Evolutionary conservation across 1,140 invertebrate genomes (phyloP).

Genomic region (Bombus soroeensis): DNA sequence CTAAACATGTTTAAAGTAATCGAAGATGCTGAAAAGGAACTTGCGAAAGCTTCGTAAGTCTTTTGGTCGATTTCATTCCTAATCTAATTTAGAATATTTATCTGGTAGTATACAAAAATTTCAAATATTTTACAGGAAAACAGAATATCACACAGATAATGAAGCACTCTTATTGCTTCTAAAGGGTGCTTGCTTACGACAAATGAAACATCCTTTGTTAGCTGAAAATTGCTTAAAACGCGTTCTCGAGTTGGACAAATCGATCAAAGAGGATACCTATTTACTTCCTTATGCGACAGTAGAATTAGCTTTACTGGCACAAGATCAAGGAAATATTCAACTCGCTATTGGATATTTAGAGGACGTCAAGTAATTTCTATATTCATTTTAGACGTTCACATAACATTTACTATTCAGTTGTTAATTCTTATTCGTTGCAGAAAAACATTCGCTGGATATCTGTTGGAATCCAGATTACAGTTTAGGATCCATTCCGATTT

Average conservation of each 20-base stretch:
- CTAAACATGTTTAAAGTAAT: constrained; percentile 89
- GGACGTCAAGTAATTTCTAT: constrained; percentile 89
- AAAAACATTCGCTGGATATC: constrained; percentile 94
- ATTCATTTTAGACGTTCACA: neutral
- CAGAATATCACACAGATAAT: constrained; percentile 90
- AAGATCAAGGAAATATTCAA: constrained; percentile 86
- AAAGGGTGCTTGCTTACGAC: constrained; percentile 92
- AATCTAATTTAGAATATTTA: neutral
- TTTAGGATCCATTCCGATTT: constrained; percentile 94
- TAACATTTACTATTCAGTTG: neutral
- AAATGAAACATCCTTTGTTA: constrained; percentile 88
- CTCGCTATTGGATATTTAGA: constrained; percentile 90
- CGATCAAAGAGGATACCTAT: constrained; percentile 92
- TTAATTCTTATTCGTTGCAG: constrained; percentile 79
- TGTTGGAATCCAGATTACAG: constrained; percentile 94
- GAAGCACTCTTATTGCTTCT: constrained; percentile 89
- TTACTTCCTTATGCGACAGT: constrained; percentile 93
- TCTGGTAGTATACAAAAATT: neutral
- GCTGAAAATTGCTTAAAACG: constrained; percentile 90
- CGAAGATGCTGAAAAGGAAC: constrained; percentile 84
- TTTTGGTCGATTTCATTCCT: constrained; percentile 18
- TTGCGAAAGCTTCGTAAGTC: constrained; percentile 75
- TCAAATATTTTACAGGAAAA: constrained; percentile 75
- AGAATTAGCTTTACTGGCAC: constrained; percentile 92
- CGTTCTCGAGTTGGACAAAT: constrained; percentile 88